Base-by-base conservation (phyloP, 2,113 vertebrate genomes). In the Misgurnus mizolepis region DNA sequence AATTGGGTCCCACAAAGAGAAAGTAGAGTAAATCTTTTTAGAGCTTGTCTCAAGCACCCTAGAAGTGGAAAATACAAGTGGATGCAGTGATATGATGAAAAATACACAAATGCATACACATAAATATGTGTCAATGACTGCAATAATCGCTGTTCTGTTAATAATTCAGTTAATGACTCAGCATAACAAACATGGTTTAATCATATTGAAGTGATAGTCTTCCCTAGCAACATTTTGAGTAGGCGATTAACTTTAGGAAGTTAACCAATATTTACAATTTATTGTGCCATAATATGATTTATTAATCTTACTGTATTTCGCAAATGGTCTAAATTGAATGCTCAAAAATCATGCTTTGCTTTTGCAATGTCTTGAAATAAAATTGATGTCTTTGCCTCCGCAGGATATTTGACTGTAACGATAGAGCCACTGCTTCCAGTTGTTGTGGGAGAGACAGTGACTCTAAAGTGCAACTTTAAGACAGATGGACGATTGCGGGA, bases 381-480 rank as follows among this genome's bases (percentile, higher is more conserved):
- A 10, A 81, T 68, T 39, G 58, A 68, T 74, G 14, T 86, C 47
- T 78, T 85, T 43, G 82, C 14, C 50, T 70, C 0, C 78, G 4
- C 86, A 99, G 98, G 94, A 82, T 99, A 99, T 90, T 87, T 99
- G 92, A 99, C 97, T 0, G 98, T 99, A 82, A 98, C 94, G 90
- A 99, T 99, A 2, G 98, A 99, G 86, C 97, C 97, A 0, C 93
- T 99, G 83, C 96, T 96, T 0, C 97, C 98, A 0, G 96, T 99
- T 80, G 97, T 99, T 75, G 96, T 96, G 60, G 98, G 98, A 75
- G 98, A 99, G 3, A 95, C 97, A 0, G 98, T 99, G 84, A 98
- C 97, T 10, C 89, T 99, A 86, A 99, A 99, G 94, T 99, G 98
- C 87, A 99, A 99, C 94, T 99, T 98, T 94, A 98, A 97, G 92